Evolutionary conservation across 2,888 invertebrate genomes (phyloP).

Genomic region (Blastobasis adustella): DNA sequence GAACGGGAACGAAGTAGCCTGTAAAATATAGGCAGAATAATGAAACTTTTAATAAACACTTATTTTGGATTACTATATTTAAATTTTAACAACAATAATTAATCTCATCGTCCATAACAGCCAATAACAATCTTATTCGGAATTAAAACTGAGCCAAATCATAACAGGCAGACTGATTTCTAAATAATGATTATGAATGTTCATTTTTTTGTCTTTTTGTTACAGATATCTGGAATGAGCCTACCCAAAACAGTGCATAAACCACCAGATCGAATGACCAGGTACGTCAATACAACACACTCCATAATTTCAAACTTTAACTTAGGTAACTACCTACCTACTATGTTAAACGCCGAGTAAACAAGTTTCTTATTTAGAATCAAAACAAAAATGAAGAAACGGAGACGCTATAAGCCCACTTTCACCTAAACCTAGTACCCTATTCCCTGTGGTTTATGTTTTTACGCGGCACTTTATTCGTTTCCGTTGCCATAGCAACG

Average conservation of each 20-base stretch:
- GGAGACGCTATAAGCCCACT: too few relatives aligned
- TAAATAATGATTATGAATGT: slow-evolving; percentile 1
- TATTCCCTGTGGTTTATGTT: background rate
- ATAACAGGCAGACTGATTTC: too few relatives aligned
- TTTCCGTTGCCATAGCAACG: slow-evolving; percentile 17
- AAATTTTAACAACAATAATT: background rate
- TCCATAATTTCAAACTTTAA: background rate
- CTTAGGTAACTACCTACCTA: background rate
- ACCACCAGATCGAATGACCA: slow-evolving; percentile 61
- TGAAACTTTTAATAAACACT: too few relatives aligned
- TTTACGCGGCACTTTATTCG: slow-evolving; percentile 6
- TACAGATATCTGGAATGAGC: slow-evolving; percentile 66
- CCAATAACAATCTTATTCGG: too few relatives aligned
- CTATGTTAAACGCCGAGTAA: background rate
- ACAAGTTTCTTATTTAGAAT: too few relatives aligned
- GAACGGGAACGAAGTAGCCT: too few relatives aligned
- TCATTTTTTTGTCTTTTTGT: slow-evolving; percentile 26
- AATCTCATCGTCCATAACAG: background rate
- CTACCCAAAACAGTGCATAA: slow-evolving; percentile 38
- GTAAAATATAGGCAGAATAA: too few relatives aligned
- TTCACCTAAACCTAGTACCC: background rate
- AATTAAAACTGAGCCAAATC: too few relatives aligned
- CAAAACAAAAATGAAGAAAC: too few relatives aligned
- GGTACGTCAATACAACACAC: slow-evolving; percentile 27
- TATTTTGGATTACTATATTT: background rate